Conservation (phyloP, 2,113 vertebrate species). For the Candoia aspera region DNA sequence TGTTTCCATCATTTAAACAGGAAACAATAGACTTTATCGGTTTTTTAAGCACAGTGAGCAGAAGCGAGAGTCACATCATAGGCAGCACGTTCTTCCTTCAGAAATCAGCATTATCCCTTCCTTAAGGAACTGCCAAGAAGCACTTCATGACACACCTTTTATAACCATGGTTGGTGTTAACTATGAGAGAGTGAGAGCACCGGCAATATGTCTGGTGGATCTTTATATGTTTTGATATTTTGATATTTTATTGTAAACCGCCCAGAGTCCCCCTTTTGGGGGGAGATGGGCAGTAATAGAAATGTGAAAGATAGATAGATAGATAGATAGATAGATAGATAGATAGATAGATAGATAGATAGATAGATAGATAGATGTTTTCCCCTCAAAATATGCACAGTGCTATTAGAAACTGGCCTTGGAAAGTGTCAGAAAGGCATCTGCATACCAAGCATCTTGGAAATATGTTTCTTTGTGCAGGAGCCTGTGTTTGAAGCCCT, state of each 20-base stretch:
- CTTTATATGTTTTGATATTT: neutral
- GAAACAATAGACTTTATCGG: conserved; percentile 35
- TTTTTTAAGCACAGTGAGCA: conserved; percentile 27
- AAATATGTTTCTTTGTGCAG: neutral
- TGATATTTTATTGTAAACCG: too few species aligned
- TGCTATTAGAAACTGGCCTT: neutral
- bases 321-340: too few species aligned
- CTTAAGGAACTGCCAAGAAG: conserved; percentile 30
- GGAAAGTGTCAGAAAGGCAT: neutral
- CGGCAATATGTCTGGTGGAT: conserved; percentile 22
- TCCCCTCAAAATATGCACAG: neutral
- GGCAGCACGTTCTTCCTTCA: neutral
- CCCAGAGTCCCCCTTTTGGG: too few species aligned
- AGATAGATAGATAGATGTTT: too few species aligned
- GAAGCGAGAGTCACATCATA: conserved; percentile 39
- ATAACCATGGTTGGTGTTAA: conserved; percentile 40
- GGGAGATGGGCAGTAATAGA: too few species aligned
- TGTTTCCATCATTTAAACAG: conserved; percentile 51
- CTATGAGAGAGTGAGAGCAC: conserved; percentile 27
- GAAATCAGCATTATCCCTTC: conserved; percentile 30
- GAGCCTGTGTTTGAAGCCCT: neutral
- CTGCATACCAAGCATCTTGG: neutral
- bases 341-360: too few species aligned
- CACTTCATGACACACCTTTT: neutral
- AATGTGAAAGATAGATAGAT: too few species aligned